phyloP scores from a whole-genome alignment of 2,888 invertebrate species.

The Sinelater perroti region DNA sequence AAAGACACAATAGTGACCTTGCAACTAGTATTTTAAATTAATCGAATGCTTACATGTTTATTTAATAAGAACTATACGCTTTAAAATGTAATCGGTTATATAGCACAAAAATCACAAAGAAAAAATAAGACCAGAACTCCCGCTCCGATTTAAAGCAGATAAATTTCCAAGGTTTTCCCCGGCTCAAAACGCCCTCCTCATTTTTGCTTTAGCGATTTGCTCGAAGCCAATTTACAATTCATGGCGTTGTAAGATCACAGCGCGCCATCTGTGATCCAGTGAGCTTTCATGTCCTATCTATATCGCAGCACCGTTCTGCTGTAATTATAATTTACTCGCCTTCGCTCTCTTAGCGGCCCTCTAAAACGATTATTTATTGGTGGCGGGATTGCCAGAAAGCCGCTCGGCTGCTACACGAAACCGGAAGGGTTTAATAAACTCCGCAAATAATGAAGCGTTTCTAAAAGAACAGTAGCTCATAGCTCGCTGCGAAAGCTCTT shows the following conservation, averaged over 20 bases:
- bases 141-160: too few relatives aligned
- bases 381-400: not conserved
- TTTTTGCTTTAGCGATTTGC: conserved; percentile 10
- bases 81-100: too few relatives aligned
- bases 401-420: not conserved
- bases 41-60: too few relatives aligned
- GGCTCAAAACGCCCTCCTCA: not conserved
- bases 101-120: too few relatives aligned
- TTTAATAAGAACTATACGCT: too few relatives aligned
- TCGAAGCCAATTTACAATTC: conserved; percentile 21
- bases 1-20: too few relatives aligned
- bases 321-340: conserved; percentile 26
- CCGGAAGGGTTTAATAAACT: conserved; percentile 15
- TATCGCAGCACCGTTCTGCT: conserved; percentile 19
- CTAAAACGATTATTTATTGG: conserved; percentile 23
- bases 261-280: conserved; percentile 20
- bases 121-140: too few relatives aligned
- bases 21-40: too few relatives aligned
- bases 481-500: not conserved
- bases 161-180: not conserved
- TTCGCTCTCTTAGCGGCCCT: conserved; percentile 5
- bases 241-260: conserved; percentile 18
- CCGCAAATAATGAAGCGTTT: conserved; percentile 20
- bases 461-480: conserved; percentile 12
- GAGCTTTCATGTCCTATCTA: conserved; percentile 8